Base-by-base conservation (phyloP, 1,140 invertebrate genomes). In the Drosophila pallidifrons region DNA sequence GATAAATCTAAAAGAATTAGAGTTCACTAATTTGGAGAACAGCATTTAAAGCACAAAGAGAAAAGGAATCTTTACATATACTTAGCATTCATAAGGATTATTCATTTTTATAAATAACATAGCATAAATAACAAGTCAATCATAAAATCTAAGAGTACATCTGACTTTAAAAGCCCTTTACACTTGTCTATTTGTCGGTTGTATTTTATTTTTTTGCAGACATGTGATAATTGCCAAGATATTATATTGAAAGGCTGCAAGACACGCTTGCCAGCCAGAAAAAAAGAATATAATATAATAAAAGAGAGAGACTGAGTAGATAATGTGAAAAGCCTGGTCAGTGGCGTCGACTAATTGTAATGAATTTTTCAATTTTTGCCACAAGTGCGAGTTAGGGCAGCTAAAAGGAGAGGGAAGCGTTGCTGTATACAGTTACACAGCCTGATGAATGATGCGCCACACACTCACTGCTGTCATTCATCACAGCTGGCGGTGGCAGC, bases 361-460 rank as follows among this genome's bases (percentile, higher is more conserved):
- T 87, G 83, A 77, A 87, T 87, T 87, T 87, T 87, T 87, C 83
- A 87, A 88, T 88, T 87, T 75, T 75, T 54, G 57, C 52, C 47
- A 47, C 52, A 68, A 20, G 5, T 30, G 5, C 20, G 20, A 25
- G 3, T 0, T 3, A 25, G 5, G 3, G 49, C 63, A 46, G 13
- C 15, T 16, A 13, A 25, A 25, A 25, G 20, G 51, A 6, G 16
- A 41, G 20, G 6, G 25, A 2, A 43, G 6, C 8, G 45, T 1
- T 0, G 46, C 4, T 11, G 35, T 57, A 16, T 5, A 11, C 28
- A 59, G 63, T 43, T 45, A 43, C 67, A 65, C 32, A 45, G 54
- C 47, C 81, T 89, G 85, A 89, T 89, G 86, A 85, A 89, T 89
- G 85, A 88, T 81, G 70, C 77, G 70, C 77, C 75, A 77, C 80